Percentiles rank a stretch among this genome's conserved stretches.
Evolutionary conservation across 2,888 invertebrate species (phyloP).

Genomic region (Pollenia labialis): DNA sequence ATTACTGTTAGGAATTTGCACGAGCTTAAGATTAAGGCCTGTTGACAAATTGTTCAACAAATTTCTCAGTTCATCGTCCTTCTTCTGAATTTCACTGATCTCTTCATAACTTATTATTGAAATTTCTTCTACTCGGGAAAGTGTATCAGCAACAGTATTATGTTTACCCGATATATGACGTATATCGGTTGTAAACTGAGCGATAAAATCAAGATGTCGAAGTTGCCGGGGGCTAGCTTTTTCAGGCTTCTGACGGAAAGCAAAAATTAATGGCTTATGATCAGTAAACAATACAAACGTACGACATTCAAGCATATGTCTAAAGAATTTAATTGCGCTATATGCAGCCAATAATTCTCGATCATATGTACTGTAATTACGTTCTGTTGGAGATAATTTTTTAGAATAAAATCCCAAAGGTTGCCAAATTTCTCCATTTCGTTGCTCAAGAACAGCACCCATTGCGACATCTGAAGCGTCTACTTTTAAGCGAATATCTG

Average conservation of each 20-base stretch:
- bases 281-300: not conserved
- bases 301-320: constrained; percentile 8
- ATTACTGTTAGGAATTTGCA: not conserved
- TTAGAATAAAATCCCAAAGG: constrained; percentile 17
- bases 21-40: not conserved
- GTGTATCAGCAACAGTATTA: constrained; percentile 11
- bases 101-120: constrained; percentile 12
- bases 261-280: constrained; percentile 12
- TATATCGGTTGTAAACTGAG: constrained; percentile 6
- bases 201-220: constrained; percentile 1
- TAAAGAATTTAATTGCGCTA: constrained; percentile 7
- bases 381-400: constrained; percentile 7
- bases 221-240: constrained; percentile 1
- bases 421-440: not conserved
- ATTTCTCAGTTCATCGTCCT: not conserved
- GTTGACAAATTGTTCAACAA: not conserved
- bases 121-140: not conserved
- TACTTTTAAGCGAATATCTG: not conserved
- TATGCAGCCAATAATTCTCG: not conserved
- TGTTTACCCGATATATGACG: constrained; percentile 3
- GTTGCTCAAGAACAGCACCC: constrained; percentile 17
- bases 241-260: constrained; percentile 24
- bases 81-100: not conserved
- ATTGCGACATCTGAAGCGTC: constrained; percentile 3
- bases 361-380: constrained; percentile 19